These are phyloP conservation scores for Thinocorus orbignyianus DNA, from an alignment of 2,113 vertebrate genomes.

Conservation along the genomic window DNA sequence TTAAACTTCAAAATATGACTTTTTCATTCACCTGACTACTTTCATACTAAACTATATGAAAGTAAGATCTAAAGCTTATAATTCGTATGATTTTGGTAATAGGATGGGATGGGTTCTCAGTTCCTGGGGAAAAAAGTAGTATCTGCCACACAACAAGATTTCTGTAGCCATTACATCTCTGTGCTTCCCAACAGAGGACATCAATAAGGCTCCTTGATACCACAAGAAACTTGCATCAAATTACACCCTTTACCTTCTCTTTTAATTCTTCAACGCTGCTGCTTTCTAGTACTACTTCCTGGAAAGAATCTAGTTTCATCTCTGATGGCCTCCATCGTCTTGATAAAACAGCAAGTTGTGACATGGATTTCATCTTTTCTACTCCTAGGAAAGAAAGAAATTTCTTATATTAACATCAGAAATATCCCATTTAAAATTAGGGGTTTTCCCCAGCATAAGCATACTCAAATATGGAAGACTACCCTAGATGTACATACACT, in stretches of 20 bases:
- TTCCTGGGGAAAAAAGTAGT: not conserved
- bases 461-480: not conserved
- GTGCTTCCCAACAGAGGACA: not conserved
- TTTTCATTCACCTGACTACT: not conserved
- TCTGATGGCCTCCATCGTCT: conserved; percentile 89
- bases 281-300: conserved; percentile 94
- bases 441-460: not conserved
- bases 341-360: conserved; percentile 91
- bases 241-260: conserved; percentile 83
- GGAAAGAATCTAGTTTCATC: conserved; percentile 91
- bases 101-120: not conserved
- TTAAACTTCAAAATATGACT: not conserved
- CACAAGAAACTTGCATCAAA: not conserved
- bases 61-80: not conserved
- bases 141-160: not conserved
- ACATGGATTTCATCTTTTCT: conserved; percentile 99
- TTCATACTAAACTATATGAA: not conserved
- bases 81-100: not conserved
- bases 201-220: not conserved
- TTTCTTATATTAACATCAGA: not conserved
- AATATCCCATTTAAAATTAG: not conserved
- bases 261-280: conserved; percentile 94
- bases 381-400: conserved; percentile 74
- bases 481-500: not conserved
- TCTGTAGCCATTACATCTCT: not conserved